Conservation (phyloP, 2,797 vertebrate genomes). For the Ficedula albicollis region DNA sequence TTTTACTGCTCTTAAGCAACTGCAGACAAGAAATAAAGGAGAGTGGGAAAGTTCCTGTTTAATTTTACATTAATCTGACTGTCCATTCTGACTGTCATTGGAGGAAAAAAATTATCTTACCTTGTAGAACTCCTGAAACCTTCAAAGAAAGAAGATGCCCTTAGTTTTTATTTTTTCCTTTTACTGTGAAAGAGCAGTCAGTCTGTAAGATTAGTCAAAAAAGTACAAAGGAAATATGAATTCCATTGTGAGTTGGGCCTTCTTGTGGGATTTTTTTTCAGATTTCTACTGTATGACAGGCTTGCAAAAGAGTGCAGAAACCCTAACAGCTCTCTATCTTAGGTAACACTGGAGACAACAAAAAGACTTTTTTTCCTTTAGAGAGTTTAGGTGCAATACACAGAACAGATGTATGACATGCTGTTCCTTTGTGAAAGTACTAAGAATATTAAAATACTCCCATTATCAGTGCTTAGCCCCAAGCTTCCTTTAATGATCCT, state of each 20-base stretch:
- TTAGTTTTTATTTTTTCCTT: neutral
- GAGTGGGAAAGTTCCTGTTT: neutral
- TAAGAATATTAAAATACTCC: conserved; percentile 73
- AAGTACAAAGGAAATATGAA: neutral
- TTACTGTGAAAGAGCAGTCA: neutral
- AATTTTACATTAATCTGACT: neutral
- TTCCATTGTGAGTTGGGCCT: neutral
- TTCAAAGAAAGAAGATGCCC: neutral
- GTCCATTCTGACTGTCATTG: neutral
- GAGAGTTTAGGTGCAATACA: conserved; percentile 12
- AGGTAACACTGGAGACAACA: neutral
- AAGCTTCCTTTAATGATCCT: conserved; percentile 77
- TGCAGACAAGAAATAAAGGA: neutral
- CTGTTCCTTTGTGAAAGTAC: conserved; percentile 67
- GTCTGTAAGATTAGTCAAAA: neutral
- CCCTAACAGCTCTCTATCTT: neutral
- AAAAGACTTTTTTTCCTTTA: neutral
- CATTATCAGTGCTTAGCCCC: conserved; percentile 74
- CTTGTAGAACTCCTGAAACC: neutral
- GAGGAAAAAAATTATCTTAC: neutral
- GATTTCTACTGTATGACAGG: neutral
- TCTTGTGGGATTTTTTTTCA: neutral
- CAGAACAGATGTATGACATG: conserved; percentile 58
- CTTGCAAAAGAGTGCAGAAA: conserved; percentile 9
- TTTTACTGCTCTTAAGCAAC: neutral